Evolutionary conservation across 2,113 vertebrate genomes (phyloP), one percentile per base, ranked within the genome.

Genomic region (Calypte anna): DNA sequence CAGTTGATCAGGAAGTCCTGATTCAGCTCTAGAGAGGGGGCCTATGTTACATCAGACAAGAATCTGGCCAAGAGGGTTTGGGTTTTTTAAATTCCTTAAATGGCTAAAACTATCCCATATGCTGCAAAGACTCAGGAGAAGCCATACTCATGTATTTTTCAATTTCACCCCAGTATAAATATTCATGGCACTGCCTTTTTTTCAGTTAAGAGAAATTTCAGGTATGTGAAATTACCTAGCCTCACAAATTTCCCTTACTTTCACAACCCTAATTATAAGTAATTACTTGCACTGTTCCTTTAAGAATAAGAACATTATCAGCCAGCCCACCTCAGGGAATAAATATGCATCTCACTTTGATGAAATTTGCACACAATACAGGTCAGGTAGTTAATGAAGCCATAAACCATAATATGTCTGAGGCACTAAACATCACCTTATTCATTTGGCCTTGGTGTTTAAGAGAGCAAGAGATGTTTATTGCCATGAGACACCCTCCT

Each of bases 311-410:
- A 97, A 96, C 83, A 88, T 87, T 62, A 94, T 84, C 88, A 84
- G 80, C 77, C 81, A 86, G 75, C 79, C 82, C 63, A 95, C 86
- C 96, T 96, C 85, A 12, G 88, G 93, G 95, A 96, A 97, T 95
- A 97, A 97, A 96, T 93, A 96, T 73, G 66, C 96, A 96, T 95
- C 93, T 88, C 59, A 67, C 87, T 95, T 97, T 93, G 94, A 69
- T 96, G 96, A 97, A 97, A 98, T 97, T 96, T 97, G 97, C 96
- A 97, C 97, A 97, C 96, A 93, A 96, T 94, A 85, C 96, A 96
- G 95, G 97, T 97, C 96, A 96, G 96, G 82, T 96, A 93, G 96
- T 96, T 98, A 97, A 97, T 97, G 96, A 98, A 97, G 92, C 95
- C 94, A 82, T 97, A 97, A 98, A 97, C 86, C 81, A 85, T 90